Evolutionary conservation across 2,797 vertebrate species (phyloP).

Genomic region (Pyrocephalus nanus): DNA sequence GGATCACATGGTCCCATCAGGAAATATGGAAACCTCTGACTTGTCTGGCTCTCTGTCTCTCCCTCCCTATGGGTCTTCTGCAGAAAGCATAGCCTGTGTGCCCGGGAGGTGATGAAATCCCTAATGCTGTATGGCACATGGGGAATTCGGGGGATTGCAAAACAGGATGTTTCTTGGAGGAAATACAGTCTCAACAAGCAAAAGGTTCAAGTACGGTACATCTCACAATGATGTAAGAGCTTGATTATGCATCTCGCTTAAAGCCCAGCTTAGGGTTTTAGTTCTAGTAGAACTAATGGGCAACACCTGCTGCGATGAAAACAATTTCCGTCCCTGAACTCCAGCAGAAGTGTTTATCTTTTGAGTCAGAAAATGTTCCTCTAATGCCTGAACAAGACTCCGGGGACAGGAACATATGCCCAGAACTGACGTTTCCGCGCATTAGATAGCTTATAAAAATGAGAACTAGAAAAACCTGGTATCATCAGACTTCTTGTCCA

Average conservation of each 20-base stretch:
- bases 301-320: conserved; percentile 69
- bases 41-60: conserved; percentile 29
- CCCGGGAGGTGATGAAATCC: conserved; percentile 44
- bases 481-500: conserved; percentile 54
- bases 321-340: conserved; percentile 58
- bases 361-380: conserved; percentile 76
- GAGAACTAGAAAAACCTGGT: conserved; percentile 69
- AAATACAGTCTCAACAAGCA: conserved; percentile 62
- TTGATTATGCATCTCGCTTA: conserved; percentile 71
- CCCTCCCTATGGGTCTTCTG: conserved; percentile 25
- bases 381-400: conserved; percentile 73
- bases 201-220: conserved; percentile 70
- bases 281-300: conserved; percentile 68
- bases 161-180: conserved; percentile 70
- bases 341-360: conserved; percentile 70
- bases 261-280: conserved; percentile 71
- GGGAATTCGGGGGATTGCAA: conserved; percentile 61
- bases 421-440: conserved; percentile 56
- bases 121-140: conserved; percentile 46
- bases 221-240: conserved; percentile 68
- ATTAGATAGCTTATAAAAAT: conserved; percentile 70
- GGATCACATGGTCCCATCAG: conserved; percentile 55
- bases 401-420: conserved; percentile 56
- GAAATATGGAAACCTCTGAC: conserved; percentile 54
- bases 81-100: conserved; percentile 35